These are phyloP conservation scores for Otolemur garnettii DNA, from an alignment of 2,113 vertebrate genomes.

Conservation along the genomic window DNA sequence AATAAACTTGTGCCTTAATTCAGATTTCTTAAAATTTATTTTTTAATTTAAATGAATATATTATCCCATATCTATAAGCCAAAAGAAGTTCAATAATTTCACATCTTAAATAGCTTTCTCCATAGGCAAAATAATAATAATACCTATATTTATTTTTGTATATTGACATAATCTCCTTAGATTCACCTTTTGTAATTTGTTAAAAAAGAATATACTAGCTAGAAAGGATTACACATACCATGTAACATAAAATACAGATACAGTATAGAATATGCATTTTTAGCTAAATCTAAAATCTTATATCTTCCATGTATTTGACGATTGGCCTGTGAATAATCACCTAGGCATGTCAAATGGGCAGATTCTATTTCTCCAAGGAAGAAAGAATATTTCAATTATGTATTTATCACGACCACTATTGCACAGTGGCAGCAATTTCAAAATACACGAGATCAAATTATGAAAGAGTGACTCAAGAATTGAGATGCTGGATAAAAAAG, in stretches of 20 bases:
- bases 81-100: not conserved
- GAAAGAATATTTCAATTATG: not conserved
- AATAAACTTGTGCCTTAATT: not conserved
- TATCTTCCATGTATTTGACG: not conserved
- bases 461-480: not conserved
- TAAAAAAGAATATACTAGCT: not conserved
- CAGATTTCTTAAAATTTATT: not conserved
- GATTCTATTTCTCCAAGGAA: not conserved
- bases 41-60: conserved; percentile 48
- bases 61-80: not conserved
- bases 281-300: not conserved
- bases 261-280: not conserved
- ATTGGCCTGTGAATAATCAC: not conserved
- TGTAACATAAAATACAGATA: not conserved
- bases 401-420: not conserved
- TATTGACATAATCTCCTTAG: not conserved
- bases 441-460: not conserved
- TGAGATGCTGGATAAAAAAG: not conserved
- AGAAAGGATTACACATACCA: not conserved
- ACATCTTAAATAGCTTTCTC: conserved; percentile 5
- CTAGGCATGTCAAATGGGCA: not conserved
- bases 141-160: not conserved
- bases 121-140: not conserved
- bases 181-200: not conserved
- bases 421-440: not conserved